Evolutionary conservation across 1,140 invertebrate genomes (phyloP), one percentile per base, ranked within the genome.

Genomic region (Drosophila nasuta): DNA sequence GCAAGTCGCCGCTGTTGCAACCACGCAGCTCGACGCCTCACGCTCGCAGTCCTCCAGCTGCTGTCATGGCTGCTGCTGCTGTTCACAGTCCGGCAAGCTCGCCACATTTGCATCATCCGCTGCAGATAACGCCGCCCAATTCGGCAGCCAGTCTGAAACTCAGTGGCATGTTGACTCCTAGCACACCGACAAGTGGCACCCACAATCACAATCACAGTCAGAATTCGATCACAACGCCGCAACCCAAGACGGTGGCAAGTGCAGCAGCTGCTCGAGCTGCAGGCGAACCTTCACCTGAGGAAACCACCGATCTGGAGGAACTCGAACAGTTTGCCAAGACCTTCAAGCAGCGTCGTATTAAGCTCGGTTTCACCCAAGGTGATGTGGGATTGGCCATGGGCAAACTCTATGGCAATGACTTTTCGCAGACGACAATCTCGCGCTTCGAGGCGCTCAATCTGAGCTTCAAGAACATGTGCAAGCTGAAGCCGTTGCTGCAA

Each of bases 381-480:
- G 98, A 99, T 93, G 98, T 99, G 10, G 98, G 98, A 1, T 94
- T 99, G 38, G 98, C 98, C 25, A 98, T 99, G 97, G 98, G 98
- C 48, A 99, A 99, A 93, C 94, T 99, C 1, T 99, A 99, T 92
- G 98, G 98, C 30, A 99, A 99, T 92, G 98, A 99, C 92, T 99
- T 99, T 93, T 99, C 98, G 10, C 98, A 99, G 94, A 99, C 98
- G 20, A 99, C 98, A 38, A 99, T 99, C 77, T 99, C 98, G 13
- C 95, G 98, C 90, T 99, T 99, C 93, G 98, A 99, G 93, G 98
- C 98, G 1, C 94, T 99, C 41, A 99, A 99, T 93, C 94, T 99
- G 38, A 99, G 98, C 76, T 99, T 99, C 93, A 99, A 99, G 93
- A 99, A 99, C 92, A 99, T 99, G 98, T 99, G 98, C 94, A 99